These are phyloP conservation scores for Leptinotarsa undecemlineata DNA, from an alignment of 1,140 invertebrate species.

Conservation along the genomic window DNA sequence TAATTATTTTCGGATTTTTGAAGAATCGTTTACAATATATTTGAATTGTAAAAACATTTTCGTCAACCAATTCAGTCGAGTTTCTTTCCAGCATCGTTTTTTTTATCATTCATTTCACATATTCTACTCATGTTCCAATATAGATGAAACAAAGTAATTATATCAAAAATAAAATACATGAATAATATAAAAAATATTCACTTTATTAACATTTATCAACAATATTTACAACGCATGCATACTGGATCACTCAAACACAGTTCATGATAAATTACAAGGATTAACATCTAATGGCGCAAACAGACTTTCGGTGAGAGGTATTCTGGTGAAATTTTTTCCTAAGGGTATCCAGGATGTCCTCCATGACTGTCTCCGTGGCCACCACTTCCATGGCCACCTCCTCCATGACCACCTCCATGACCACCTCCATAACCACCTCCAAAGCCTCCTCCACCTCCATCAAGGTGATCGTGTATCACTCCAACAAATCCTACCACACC, in stretches of 20 bases:
- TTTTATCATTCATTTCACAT: too few species aligned
- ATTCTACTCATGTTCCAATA: too few species aligned
- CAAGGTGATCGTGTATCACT: background rate
- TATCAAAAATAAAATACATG: background rate
- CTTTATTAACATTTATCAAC: slow-evolving; percentile 30
- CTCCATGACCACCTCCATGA: slow-evolving; percentile 28
- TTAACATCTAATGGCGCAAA: slow-evolving; percentile 33
- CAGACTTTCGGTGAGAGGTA: slow-evolving; percentile 39
- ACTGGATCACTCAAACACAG: slow-evolving; percentile 14
- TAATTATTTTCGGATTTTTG: too few species aligned
- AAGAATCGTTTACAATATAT: too few species aligned
- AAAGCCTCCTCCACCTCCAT: slow-evolving; percentile 20
- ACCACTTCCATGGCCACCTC: slow-evolving; percentile 30
- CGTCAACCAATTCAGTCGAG: too few species aligned
- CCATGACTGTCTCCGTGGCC: slow-evolving; percentile 29
- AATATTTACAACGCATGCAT: slow-evolving; percentile 40
- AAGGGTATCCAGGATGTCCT: slow-evolving; percentile 37
- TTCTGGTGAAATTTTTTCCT: slow-evolving; percentile 28
- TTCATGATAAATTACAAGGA: slow-evolving; percentile 34
- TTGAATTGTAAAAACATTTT: too few species aligned
- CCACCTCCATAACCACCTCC: slow-evolving; percentile 31
- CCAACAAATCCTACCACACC: slow-evolving; percentile 15
- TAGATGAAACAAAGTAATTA: too few species aligned
- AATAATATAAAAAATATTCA: background rate
- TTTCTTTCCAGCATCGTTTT: too few species aligned